Base-by-base conservation (phyloP, 2,113 vertebrate genomes). In the Ciconia maguari region DNA sequence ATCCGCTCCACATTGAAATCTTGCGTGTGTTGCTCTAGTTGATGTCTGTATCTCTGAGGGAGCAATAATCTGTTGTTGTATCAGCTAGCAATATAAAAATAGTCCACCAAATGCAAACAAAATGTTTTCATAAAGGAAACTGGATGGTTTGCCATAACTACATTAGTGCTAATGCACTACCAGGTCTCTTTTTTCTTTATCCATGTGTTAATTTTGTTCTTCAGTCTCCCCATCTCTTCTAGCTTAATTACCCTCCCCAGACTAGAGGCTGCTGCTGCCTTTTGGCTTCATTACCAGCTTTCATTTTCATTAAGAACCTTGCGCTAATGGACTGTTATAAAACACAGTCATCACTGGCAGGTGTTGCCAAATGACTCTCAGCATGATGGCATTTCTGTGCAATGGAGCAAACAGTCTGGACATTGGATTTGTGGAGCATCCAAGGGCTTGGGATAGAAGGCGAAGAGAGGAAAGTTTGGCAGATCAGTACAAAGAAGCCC, bases 231-330 rank as follows among this genome's bases (percentile, higher is more conserved):
- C 38, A 52, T 94, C 83, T 38, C 58, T 96, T 97, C 91, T 65
- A 94, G 82, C 95, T 95, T 98, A 98, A 98, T 98, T 98, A 96
- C 89, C 79, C 95, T 97, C 94, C 96, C 83, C 89, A 97, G 97
- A 97, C 96, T 96, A 87, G 89, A 97, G 94, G 75, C 90, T 95
- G 96, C 97, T 95, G 95, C 95, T 96, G 93, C 97, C 96, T 98
- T 97, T 98, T 98, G 98, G 94, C 97, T 98, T 98, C 97, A 97
- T 98, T 98, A 98, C 95, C 58, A 92, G 93, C 97, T 98, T 98
- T 98, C 97, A 98, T 98, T 98, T 98, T 98, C 98, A 98, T 98
- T 98, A 98, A 97, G 98, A 96, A 95, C 97, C 94, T 94, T 95
- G 96, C 4, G 21, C 96, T 98, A 98, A 98, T 98, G 97, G 97